Conservation (phyloP, 1,140 invertebrate species). For the Calosoma granatense region DNA sequence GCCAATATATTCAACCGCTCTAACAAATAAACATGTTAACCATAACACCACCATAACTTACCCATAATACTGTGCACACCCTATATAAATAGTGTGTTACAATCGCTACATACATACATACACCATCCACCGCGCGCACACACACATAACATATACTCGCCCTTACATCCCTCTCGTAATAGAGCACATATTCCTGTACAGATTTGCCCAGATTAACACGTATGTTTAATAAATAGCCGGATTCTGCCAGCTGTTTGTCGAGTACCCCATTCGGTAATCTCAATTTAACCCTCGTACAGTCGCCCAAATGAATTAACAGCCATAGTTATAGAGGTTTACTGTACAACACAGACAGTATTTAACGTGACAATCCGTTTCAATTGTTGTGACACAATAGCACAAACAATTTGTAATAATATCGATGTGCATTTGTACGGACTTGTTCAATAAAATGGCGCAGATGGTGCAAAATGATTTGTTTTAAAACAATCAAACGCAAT, state of each 20-base stretch:
- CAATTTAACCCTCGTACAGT: background rate
- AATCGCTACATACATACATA: background rate
- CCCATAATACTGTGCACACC: background rate
- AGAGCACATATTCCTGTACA: background rate
- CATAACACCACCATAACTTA: conserved; percentile 5
- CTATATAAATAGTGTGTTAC: background rate
- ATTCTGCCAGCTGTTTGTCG: conserved; percentile 3
- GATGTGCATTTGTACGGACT: background rate
- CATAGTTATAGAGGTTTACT: too few species aligned
- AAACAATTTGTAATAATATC: background rate
- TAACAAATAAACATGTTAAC: conserved; percentile 10
- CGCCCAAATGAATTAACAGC: background rate
- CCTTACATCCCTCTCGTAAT: background rate
- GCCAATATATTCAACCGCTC: background rate
- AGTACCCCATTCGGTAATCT: conserved; percentile 2
- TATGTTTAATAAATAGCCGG: conserved; percentile 10
- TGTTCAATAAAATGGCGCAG: background rate
- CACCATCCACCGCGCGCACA: too few species aligned
- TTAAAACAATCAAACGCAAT: too few species aligned
- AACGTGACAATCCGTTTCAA: background rate
- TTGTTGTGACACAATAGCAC: background rate
- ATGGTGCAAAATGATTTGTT: background rate
- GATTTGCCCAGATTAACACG: background rate
- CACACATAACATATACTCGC: background rate
- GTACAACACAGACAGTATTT: too few species aligned